These are phyloP conservation scores for Polymixis lichenea DNA, from an alignment of 2,888 invertebrate genomes.

Conservation along the genomic window DNA sequence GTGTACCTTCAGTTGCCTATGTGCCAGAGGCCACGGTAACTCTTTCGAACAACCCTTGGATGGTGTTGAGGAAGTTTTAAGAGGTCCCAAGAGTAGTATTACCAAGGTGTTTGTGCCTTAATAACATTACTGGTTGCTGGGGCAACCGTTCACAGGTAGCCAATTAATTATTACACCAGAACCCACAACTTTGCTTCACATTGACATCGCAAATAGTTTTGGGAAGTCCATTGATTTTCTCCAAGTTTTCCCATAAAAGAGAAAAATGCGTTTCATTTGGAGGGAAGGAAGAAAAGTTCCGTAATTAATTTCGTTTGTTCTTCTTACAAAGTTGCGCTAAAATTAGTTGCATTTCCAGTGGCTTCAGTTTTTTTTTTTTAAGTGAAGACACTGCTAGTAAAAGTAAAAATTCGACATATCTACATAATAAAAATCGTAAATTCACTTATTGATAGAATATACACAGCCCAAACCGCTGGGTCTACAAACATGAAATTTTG, in stretches of 20 bases:
- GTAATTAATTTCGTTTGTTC: slow-evolving; percentile 46
- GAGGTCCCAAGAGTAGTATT: not conserved
- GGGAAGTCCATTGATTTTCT: slow-evolving; percentile 38
- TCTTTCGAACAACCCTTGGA: too few species aligned
- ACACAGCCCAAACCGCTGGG: not conserved
- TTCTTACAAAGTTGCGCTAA: not conserved
- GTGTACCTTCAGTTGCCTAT: too few species aligned
- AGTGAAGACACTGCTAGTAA: too few species aligned
- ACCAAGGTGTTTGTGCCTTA: not conserved
- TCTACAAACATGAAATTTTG: not conserved
- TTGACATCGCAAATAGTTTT: slow-evolving; percentile 41
- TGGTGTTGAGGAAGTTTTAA: slow-evolving; percentile 15
- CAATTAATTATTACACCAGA: slow-evolving; percentile 15
- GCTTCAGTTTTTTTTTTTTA: not conserved
- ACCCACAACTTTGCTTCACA: slow-evolving; percentile 9
- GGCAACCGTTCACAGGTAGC: not conserved
- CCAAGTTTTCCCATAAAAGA: slow-evolving; percentile 50
- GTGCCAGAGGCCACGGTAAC: too few species aligned
- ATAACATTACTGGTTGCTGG: not conserved
- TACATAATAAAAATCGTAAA: too few species aligned
- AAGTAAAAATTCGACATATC: too few species aligned
- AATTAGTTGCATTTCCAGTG: slow-evolving; percentile 16
- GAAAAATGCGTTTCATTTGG: slow-evolving; percentile 60
- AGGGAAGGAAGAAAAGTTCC: slow-evolving; percentile 39
- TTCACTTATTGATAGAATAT: not conserved